phyloP scores from a whole-genome alignment of 2,888 invertebrate species.

The Machimus rusticus region DNA sequence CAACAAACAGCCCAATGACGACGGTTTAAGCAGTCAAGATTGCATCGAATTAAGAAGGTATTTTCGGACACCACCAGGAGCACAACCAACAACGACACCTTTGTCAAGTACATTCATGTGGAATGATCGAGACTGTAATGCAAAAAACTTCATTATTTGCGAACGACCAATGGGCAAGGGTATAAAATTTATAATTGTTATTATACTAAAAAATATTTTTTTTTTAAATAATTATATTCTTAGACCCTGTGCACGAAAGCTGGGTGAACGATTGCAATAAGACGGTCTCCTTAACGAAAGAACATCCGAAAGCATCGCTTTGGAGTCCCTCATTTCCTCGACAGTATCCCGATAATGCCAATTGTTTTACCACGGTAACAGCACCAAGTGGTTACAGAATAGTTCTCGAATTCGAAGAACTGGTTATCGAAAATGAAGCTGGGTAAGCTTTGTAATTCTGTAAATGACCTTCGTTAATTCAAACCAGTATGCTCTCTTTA shows the following conservation, averaged over 20 bases:
- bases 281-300: slow-evolving; percentile 71
- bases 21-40: slow-evolving; percentile 81
- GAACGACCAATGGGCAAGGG: slow-evolving; percentile 74
- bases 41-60: slow-evolving; percentile 78
- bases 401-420: slow-evolving; percentile 76
- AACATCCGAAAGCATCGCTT: slow-evolving; percentile 72
- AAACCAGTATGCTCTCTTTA: slow-evolving; percentile 58
- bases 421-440: slow-evolving; percentile 79
- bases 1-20: slow-evolving; percentile 80
- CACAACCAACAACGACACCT: slow-evolving; percentile 59
- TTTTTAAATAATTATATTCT: background rate
- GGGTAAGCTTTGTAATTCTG: slow-evolving; percentile 65
- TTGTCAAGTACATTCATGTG: slow-evolving; percentile 74
- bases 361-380: slow-evolving; percentile 75
- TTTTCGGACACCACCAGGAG: slow-evolving; percentile 67
- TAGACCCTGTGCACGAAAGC: slow-evolving; percentile 63
- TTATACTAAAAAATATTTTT: background rate
- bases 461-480: background rate
- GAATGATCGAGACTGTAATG: slow-evolving; percentile 81
- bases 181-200: slow-evolving; percentile 55
- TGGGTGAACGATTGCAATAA: slow-evolving; percentile 72
- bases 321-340: slow-evolving; percentile 83
- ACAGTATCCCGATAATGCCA: slow-evolving; percentile 77
- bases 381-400: slow-evolving; percentile 76
- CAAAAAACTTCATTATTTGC: slow-evolving; percentile 78